phyloP scores from a whole-genome alignment of 2,113 vertebrate genomes.

The Xyrauchen texanus region DNA sequence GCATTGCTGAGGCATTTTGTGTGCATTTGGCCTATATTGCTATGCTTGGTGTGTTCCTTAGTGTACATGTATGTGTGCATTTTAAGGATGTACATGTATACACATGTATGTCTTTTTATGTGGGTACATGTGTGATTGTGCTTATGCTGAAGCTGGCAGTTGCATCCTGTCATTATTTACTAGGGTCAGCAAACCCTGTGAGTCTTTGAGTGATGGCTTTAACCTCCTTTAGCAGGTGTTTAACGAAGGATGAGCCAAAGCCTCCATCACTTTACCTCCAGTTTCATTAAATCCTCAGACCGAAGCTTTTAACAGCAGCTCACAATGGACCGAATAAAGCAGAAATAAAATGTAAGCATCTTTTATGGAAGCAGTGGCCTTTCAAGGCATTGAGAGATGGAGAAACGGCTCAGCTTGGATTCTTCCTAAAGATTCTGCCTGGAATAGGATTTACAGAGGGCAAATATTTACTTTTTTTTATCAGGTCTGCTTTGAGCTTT shows the following conservation, averaged over 20 bases:
- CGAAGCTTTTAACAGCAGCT: constrained; percentile 34
- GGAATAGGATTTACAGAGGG: constrained; percentile 26
- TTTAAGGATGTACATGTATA: too few species aligned
- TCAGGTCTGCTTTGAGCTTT: constrained; percentile 1
- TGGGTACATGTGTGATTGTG: neutral
- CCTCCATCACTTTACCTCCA: constrained; percentile 14
- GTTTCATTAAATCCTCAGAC: constrained; percentile 34
- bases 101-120: neutral
- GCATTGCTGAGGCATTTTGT: neutral
- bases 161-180: constrained; percentile 45
- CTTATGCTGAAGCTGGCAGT: constrained; percentile 29
- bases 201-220: constrained; percentile 45
- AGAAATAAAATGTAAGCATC: constrained; percentile 26
- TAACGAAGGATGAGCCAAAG: constrained; percentile 33
- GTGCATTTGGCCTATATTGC: too few species aligned
- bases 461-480: constrained; percentile 15
- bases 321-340: neutral
- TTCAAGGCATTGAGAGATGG: neutral
- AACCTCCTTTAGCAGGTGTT: constrained; percentile 39
- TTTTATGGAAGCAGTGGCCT: constrained; percentile 21
- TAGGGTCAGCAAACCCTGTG: constrained; percentile 32
- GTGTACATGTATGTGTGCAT: too few species aligned
- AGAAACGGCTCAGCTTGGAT: constrained; percentile 8
- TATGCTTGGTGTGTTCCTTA: too few species aligned
- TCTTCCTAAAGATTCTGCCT: constrained; percentile 17